phyloP scores from a whole-genome alignment of 2,797 vertebrate genomes.

The Sebastes steindachneri region DNA sequence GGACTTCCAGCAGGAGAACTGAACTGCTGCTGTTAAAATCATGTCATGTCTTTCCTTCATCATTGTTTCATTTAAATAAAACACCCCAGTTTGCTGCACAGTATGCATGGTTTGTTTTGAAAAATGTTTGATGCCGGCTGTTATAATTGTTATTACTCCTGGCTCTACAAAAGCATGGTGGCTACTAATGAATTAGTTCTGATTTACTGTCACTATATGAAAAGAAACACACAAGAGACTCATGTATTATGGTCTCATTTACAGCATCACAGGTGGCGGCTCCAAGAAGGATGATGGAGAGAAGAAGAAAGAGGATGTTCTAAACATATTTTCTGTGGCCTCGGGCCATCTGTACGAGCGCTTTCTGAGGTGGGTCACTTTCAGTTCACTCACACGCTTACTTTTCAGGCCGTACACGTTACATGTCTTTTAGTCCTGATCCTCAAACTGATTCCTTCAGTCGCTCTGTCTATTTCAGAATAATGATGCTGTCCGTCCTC shows the following conservation, averaged over 20 bases:
- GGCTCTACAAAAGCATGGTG: conserved; percentile 29
- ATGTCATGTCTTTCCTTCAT: conserved; percentile 17
- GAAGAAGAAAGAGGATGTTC: conserved; percentile 84
- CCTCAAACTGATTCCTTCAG: not conserved
- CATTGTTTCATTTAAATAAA: conserved; percentile 35
- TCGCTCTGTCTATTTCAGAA: conserved; percentile 82
- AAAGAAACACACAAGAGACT: conserved; percentile 11
- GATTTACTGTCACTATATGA: conserved; percentile 29
- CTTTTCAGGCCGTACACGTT: not conserved
- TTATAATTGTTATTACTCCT: conserved; percentile 6
- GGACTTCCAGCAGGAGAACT: not conserved
- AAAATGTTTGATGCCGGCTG: conserved; percentile 20
- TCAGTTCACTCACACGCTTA: not conserved
- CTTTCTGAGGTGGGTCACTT: conserved; percentile 89
- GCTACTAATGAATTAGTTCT: conserved; percentile 6
- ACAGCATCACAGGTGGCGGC: conserved; percentile 87
- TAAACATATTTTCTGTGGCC: conserved; percentile 98
- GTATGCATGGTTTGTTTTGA: conserved; percentile 55
- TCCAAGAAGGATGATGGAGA: conserved; percentile 77
- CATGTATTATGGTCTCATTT: conserved; percentile 36
- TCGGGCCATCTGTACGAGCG: conserved; percentile 98
- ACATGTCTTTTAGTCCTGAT: conserved; percentile 9
- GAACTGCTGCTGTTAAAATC: conserved; percentile 4
- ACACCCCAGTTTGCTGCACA: conserved; percentile 4
- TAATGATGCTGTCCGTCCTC: conserved; percentile 98